Percentiles rank a stretch among this genome's conserved stretches.
These are phyloP conservation scores for Alligator mississippiensis DNA, from an alignment of 2,113 vertebrate genomes.

Conservation along the genomic window DNA sequence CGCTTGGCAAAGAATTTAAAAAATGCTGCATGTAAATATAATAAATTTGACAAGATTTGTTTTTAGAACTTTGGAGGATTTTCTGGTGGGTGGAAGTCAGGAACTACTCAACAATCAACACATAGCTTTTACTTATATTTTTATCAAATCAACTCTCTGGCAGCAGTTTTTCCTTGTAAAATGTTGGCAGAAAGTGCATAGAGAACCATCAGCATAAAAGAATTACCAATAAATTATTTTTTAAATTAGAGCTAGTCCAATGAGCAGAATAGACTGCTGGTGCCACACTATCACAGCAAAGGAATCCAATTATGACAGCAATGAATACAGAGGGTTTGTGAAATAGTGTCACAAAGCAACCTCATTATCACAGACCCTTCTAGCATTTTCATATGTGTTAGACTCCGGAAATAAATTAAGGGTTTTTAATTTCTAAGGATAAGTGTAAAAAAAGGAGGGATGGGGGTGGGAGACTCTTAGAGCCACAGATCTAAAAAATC, in stretches of 20 bases:
- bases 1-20: not conserved
- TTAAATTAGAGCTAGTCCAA: not conserved
- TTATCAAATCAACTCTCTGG: conserved; percentile 34
- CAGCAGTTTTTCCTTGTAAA: conserved; percentile 27
- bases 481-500: not conserved
- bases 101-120: not conserved
- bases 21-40: not conserved
- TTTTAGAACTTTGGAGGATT: not conserved
- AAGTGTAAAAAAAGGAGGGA: not conserved
- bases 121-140: conserved; percentile 10
- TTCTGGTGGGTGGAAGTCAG: not conserved
- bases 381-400: not conserved
- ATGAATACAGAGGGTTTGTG: not conserved
- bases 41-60: not conserved
- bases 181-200: conserved; percentile 34
- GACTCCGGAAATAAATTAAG: conserved; percentile 2
- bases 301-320: not conserved
- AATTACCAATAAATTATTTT: conserved; percentile 1
- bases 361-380: not conserved
- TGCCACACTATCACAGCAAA: not conserved
- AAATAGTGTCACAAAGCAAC: not conserved
- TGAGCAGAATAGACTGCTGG: not conserved
- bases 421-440: not conserved
- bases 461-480: not conserved
- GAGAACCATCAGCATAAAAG: conserved; percentile 1